Base-by-base conservation (phyloP, 2,797 vertebrate species). In the Kryptolebias ocellatus region DNA sequence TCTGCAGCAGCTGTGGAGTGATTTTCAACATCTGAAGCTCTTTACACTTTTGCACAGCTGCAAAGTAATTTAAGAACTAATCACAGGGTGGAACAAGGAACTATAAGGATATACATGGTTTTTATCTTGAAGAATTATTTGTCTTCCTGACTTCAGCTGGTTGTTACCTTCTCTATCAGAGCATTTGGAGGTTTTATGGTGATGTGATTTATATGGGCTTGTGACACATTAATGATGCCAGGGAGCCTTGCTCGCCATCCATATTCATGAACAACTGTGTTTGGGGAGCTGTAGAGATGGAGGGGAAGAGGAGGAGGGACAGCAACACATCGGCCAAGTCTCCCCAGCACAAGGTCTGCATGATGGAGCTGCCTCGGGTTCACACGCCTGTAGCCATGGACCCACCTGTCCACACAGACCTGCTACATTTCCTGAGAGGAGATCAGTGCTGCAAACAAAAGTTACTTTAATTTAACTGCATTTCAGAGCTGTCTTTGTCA, bases 261-360 rank as follows among this genome's bases (percentile, higher is more conserved):
- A 95, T 94, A 95, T 95, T 94, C 94, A 95, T 94, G 92, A 94
- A 94, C 93, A 94, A 94, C 94, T 95, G 94, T 92, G 93, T 91
- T 92, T 83, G 79, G 85, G 87, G 90, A 89, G 79, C 85, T 73
- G 81, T 63, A 69, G 87, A 80, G 74, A 83, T 73, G 73, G 76
- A 58, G 45, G 78, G 87, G 84, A 61, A 78, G 70, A 78, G 79
- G 83, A 75, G 87, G 84, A 64, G 76, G 71, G 75, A 67, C 29
- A 5, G 63, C 67, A 67, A 76, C 74, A 79, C 65, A 72, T 81
- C 79, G 71, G 83, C 93, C 89, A 93, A 90, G 76, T 91, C 90
- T 92, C 85, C 71, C 18, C 70, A 81, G 87, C 84, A 87, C 81
- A 81, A 83, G 83, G 85, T 84, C 83, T 91, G 87, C 74, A 80